phyloP scores from a whole-genome alignment of 2,797 vertebrate species.

The Rachycentron canadum region DNA sequence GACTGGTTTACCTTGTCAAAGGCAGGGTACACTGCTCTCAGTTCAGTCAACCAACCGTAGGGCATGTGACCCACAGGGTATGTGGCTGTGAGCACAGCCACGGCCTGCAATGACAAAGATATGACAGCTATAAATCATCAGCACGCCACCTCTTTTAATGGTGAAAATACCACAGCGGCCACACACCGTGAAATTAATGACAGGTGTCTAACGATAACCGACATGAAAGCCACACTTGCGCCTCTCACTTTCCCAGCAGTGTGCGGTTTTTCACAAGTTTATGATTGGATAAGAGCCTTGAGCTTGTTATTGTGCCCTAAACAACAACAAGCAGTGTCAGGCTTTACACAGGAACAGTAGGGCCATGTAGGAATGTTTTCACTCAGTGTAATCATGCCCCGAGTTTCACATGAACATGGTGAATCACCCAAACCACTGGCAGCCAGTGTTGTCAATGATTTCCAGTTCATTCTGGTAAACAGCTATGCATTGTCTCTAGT shows the following conservation, averaged over 20 bases:
- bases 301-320: slow-evolving; percentile 64
- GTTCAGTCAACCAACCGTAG: slow-evolving; percentile 97
- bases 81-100: slow-evolving; percentile 96
- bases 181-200: slow-evolving; percentile 41
- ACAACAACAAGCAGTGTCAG: slow-evolving; percentile 61
- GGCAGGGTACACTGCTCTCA: slow-evolving; percentile 97
- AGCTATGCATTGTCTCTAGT: slow-evolving; percentile 78
- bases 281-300: slow-evolving; percentile 44
- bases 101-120: slow-evolving; percentile 87
- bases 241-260: slow-evolving; percentile 42
- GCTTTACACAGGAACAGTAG: slow-evolving; percentile 55
- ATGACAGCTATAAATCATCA: slow-evolving; percentile 39
- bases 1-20: slow-evolving; percentile 92
- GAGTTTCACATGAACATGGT: slow-evolving; percentile 68
- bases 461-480: slow-evolving; percentile 82
- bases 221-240: slow-evolving; percentile 24
- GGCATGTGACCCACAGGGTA: slow-evolving; percentile 99
- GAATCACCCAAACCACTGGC: slow-evolving; percentile 79
- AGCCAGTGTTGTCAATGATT: slow-evolving; percentile 72
- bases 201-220: slow-evolving; percentile 46
- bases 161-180: slow-evolving; percentile 37
- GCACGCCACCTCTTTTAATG: slow-evolving; percentile 18
- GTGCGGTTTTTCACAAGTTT: slow-evolving; percentile 40
- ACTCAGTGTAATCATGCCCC: slow-evolving; percentile 58
- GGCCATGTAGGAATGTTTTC: slow-evolving; percentile 72